phyloP scores from a whole-genome alignment of 2,888 invertebrate species.

The Aplocera efformata region DNA sequence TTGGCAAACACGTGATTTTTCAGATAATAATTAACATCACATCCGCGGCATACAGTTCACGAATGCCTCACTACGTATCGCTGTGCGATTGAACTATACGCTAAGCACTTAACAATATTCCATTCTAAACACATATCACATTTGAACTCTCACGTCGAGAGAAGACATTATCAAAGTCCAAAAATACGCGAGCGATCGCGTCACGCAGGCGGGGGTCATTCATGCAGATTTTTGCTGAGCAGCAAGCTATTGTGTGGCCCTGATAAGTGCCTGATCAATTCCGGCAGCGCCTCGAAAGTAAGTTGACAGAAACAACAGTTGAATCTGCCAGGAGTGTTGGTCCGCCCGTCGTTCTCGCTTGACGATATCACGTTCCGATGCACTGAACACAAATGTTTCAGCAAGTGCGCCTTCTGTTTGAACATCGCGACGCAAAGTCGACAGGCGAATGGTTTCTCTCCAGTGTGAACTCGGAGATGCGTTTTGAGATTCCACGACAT shows the following conservation, averaged over 20 bases:
- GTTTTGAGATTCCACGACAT: conserved; percentile 97
- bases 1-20: conserved; percentile 70
- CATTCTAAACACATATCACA: conserved; percentile 79
- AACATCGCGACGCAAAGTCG: conserved; percentile 94
- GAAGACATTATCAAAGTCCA: conserved; percentile 67
- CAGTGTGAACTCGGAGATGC: conserved; percentile 92
- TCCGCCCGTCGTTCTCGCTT: conserved; percentile 85
- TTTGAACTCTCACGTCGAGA: conserved; percentile 71
- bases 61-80: conserved; percentile 70
- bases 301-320: conserved; percentile 94
- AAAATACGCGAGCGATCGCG: conserved; percentile 56
- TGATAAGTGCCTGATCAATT: conserved; percentile 91
- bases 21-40: conserved; percentile 60
- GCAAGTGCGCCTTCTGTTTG: conserved; percentile 92
- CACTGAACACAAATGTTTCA: conserved; percentile 93
- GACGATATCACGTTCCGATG: conserved; percentile 93
- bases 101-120: conserved; percentile 64
- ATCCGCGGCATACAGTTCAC: conserved; percentile 54
- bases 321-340: conserved; percentile 84
- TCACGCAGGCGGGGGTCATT: conserved; percentile 76
- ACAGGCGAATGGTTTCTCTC: conserved; percentile 94
- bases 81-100: conserved; percentile 72
- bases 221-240: conserved; percentile 92
- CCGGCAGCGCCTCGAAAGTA: conserved; percentile 91
- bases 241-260: conserved; percentile 93